Percentiles rank a stretch among this genome's conserved stretches.
Evolutionary conservation across 2,888 invertebrate species (phyloP).

Genomic region (Minunthozetes semirufus): DNA sequence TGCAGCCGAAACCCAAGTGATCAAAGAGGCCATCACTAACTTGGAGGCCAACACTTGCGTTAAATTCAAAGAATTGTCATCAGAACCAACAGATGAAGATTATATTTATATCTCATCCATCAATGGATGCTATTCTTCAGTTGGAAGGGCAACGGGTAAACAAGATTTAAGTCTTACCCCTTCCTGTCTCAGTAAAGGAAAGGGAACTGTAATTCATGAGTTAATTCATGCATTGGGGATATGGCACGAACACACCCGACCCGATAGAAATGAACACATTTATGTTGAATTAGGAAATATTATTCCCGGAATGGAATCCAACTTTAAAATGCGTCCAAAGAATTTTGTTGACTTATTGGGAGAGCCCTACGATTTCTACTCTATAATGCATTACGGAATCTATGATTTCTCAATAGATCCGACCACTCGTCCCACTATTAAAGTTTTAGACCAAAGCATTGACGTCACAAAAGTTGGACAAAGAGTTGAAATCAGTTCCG

Average conservation of each 20-base stretch:
- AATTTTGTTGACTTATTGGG: background rate
- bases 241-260: conserved; percentile 38
- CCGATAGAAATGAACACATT: conserved; percentile 35
- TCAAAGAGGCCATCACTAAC: background rate
- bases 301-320: background rate
- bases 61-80: background rate
- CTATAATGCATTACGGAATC: conserved; percentile 39
- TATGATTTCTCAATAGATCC: conserved; percentile 13
- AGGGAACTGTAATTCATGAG: conserved; percentile 35
- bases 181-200: conserved; percentile 22
- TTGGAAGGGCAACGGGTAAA: conserved; percentile 27
- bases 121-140: conserved; percentile 35
- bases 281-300: conserved; percentile 32
- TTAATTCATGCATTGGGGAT: conserved; percentile 36
- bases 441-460: background rate
- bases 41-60: conserved; percentile 17
- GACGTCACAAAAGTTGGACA: conserved; percentile 18
- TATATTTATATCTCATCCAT: background rate
- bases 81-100: background rate
- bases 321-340: background rate
- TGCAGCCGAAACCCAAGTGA: background rate
- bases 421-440: background rate
- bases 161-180: conserved; percentile 31
- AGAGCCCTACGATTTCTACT: conserved; percentile 38
- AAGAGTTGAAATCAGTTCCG: background rate